A percentile compares a stretch with the other conserved stretches of the same genome.
These are phyloP conservation scores for Calcarius lapponicus DNA, from an alignment of 2,797 vertebrate genomes.

Conservation along the genomic window DNA sequence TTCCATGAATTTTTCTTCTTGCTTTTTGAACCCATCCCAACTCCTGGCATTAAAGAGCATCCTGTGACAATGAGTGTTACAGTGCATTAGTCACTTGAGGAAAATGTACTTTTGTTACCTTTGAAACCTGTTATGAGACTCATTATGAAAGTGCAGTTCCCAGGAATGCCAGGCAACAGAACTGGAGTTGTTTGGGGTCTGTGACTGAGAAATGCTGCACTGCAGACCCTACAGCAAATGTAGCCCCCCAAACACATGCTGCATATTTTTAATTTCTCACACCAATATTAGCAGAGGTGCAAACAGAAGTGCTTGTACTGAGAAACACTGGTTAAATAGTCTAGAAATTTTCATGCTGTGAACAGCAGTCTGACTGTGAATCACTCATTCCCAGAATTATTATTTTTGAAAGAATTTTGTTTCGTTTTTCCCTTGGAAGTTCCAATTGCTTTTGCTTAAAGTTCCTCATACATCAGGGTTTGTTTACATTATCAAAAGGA, in stretches of 20 bases:
- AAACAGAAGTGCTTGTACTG: background rate
- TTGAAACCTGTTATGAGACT: background rate
- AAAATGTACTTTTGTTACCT: background rate
- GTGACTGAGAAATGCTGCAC: background rate
- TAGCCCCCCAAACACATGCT: background rate
- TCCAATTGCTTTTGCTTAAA: background rate
- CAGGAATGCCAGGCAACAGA: background rate
- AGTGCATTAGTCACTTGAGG: background rate
- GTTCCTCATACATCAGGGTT: background rate
- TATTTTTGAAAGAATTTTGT: background rate
- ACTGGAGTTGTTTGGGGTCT: background rate
- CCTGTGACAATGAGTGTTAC: background rate
- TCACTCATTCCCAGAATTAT: background rate
- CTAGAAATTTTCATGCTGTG: background rate
- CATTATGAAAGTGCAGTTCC: background rate
- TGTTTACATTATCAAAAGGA: conserved; percentile 15
- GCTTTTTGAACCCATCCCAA: conserved; percentile 40
- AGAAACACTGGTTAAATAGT: background rate
- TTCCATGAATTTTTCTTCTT: conserved; percentile 54
- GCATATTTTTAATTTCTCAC: background rate
- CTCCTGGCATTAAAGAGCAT: conserved; percentile 26
- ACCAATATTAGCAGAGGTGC: background rate
- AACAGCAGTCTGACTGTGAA: background rate
- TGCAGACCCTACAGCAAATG: background rate
- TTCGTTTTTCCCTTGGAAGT: background rate